phyloP scores from a whole-genome alignment of 2,113 vertebrate species.

The Tachuris rubrigastra region DNA sequence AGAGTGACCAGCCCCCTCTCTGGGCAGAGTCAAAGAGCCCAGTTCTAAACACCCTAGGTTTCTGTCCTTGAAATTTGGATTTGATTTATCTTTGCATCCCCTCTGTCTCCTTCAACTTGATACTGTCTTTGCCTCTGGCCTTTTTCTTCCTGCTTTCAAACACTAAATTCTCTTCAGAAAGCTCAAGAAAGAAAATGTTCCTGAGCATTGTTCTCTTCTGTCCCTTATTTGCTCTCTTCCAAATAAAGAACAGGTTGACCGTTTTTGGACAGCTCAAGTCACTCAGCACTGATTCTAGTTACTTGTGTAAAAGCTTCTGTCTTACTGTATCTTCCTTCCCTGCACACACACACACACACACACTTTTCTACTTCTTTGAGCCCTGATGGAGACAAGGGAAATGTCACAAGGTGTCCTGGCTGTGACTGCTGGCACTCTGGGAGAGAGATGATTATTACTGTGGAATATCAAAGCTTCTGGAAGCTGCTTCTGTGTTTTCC shows the following conservation, averaged over 20 bases:
- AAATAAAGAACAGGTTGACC: background rate
- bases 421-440: background rate
- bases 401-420: background rate
- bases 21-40: background rate
- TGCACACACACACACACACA: background rate
- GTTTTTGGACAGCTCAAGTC: background rate
- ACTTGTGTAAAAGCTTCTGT: background rate
- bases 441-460: background rate
- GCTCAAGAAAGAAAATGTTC: background rate
- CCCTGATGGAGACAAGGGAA: background rate
- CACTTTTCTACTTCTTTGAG: background rate
- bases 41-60: background rate
- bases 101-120: background rate
- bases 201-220: background rate
- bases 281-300: background rate
- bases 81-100: background rate
- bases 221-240: background rate
- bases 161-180: background rate
- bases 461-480: background rate
- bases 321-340: background rate
- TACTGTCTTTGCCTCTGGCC: background rate
- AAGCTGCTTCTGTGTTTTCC: background rate
- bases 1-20: background rate
- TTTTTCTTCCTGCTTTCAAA: slow-evolving; percentile 6
- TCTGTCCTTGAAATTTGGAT: background rate